These are phyloP conservation scores for Mongoloraphidia duomilia DNA, from an alignment of 2,888 invertebrate genomes.

Conservation along the genomic window DNA sequence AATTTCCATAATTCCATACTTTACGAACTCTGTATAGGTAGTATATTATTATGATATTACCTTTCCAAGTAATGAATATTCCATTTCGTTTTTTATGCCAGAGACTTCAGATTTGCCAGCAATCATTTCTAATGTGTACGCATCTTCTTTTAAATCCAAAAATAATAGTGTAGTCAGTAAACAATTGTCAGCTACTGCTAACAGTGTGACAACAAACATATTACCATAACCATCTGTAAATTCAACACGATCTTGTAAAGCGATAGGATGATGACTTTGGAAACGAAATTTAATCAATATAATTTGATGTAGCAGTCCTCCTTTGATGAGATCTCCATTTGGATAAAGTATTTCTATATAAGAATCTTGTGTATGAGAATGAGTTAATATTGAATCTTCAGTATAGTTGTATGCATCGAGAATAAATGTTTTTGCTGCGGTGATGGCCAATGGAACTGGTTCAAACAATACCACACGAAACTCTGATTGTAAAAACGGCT, in stretches of 20 bases:
- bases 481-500: slow-evolving; percentile 20
- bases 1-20: too few species aligned
- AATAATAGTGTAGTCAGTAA: slow-evolving; percentile 23
- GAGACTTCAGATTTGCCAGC: not conserved
- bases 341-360: not conserved
- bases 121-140: not conserved
- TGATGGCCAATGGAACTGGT: slow-evolving; percentile 22
- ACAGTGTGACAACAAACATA: slow-evolving; percentile 12
- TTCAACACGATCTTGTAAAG: slow-evolving; percentile 6
- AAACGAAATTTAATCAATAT: not conserved
- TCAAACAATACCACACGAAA: slow-evolving; percentile 21
- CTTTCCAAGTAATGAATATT: too few species aligned
- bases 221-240: slow-evolving; percentile 14
- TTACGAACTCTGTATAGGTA: too few species aligned
- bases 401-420: slow-evolving; percentile 14
- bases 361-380: not conserved
- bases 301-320: slow-evolving; percentile 5
- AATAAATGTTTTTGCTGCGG: slow-evolving; percentile 15
- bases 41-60: too few species aligned
- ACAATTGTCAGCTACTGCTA: slow-evolving; percentile 23
- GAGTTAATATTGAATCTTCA: slow-evolving; percentile 3
- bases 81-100: too few species aligned
- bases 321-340: not conserved
- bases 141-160: slow-evolving; percentile 4
- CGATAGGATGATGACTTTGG: not conserved